A percentile compares a stretch with the other conserved stretches of the same genome.
These are phyloP conservation scores for Danaus melanippus DNA, from an alignment of 1,140 invertebrate genomes.

Conservation along the genomic window DNA sequence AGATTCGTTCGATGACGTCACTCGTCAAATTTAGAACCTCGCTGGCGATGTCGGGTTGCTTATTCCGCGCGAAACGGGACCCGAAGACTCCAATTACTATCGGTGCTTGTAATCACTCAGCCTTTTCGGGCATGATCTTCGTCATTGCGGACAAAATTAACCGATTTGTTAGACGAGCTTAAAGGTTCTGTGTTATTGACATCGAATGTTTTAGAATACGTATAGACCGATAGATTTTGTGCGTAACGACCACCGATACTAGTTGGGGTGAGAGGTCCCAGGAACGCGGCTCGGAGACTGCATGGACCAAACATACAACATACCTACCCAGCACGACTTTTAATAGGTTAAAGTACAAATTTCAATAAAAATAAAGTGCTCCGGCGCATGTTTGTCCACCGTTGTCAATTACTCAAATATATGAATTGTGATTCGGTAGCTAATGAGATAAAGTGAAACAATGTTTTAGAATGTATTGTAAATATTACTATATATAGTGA, in stretches of 20 bases:
- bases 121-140: constrained; percentile 11
- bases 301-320: constrained; percentile 69
- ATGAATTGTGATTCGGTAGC: constrained; percentile 72
- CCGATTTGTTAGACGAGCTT: constrained; percentile 13
- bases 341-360: constrained; percentile 70
- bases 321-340: constrained; percentile 59
- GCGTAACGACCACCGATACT: no score
- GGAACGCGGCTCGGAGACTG: constrained; percentile 43
- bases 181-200: constrained; percentile 8
- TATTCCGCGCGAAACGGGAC: constrained; percentile 33
- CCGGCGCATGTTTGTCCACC: constrained; percentile 68
- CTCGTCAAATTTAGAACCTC: constrained; percentile 35
- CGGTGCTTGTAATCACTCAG: constrained; percentile 25
- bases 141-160: constrained; percentile 10
- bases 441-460: constrained; percentile 66
- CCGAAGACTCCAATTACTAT: constrained; percentile 26
- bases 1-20: constrained; percentile 20
- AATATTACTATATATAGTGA: constrained; percentile 69
- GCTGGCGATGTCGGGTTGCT: constrained; percentile 49
- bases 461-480: constrained; percentile 70
- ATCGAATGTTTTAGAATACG: constrained; percentile 3
- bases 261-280: not conserved
- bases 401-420: constrained; percentile 71
- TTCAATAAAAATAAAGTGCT: constrained; percentile 64
- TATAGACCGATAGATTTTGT: not conserved